phyloP scores from a whole-genome alignment of 64 coral and sea anemone genomes.

The Pocillopora damicornis region DNA sequence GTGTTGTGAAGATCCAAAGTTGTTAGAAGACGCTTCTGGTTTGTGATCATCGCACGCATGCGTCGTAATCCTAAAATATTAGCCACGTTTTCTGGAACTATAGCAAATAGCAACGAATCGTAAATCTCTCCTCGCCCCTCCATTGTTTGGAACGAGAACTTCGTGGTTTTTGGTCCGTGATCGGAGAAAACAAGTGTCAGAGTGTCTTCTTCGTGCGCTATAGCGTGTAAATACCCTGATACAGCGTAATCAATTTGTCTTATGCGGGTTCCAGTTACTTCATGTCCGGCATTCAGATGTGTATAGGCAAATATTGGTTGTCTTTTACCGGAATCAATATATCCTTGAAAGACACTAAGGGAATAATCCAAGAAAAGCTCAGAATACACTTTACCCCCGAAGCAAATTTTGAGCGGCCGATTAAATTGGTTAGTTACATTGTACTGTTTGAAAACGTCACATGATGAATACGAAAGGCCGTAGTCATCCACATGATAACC shows the following conservation, averaged over 20 bases:
- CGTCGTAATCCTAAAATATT: slow-evolving; percentile 54
- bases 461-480: slow-evolving; percentile 79
- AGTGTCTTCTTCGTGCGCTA: slow-evolving; percentile 68
- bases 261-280: slow-evolving; percentile 80
- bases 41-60: slow-evolving; percentile 54
- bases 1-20: slow-evolving; percentile 69
- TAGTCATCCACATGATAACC: slow-evolving; percentile 73
- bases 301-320: slow-evolving; percentile 80
- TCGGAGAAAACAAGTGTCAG: slow-evolving; percentile 85
- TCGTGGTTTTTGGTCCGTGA: slow-evolving; percentile 87
- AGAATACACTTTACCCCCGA: slow-evolving; percentile 57
- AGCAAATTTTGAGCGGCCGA: slow-evolving; percentile 72
- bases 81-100: slow-evolving; percentile 75
- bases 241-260: slow-evolving; percentile 71
- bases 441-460: slow-evolving; percentile 71
- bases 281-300: slow-evolving; percentile 81
- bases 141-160: slow-evolving; percentile 80
- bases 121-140: slow-evolving; percentile 85
- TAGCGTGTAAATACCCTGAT: slow-evolving; percentile 60
- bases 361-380: slow-evolving; percentile 77
- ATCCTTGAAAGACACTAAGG: slow-evolving; percentile 57
- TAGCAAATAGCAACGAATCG: slow-evolving; percentile 72
- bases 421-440: slow-evolving; percentile 94
- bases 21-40: slow-evolving; percentile 75
- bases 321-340: slow-evolving; percentile 46